Base-by-base conservation (phyloP, 53 echinoderm and acorn worm species). In the Pentamera pediparva region DNA sequence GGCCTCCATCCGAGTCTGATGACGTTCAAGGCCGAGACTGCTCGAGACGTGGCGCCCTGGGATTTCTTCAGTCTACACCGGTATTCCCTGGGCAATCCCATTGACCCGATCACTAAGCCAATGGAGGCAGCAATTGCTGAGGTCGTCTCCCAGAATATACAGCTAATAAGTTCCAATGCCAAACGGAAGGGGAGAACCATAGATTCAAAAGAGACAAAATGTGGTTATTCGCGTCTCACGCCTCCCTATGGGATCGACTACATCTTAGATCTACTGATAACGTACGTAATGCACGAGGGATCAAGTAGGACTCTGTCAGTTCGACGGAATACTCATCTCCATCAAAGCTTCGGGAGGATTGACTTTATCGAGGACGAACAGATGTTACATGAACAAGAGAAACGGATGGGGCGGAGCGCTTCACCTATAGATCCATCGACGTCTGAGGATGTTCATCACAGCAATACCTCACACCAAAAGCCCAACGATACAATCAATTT, bases 151-250 rank as follows among this genome's bases (percentile, higher is more conserved):
- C 85, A 96, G 57, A 82, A 88, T 40, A 91, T 96, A 91, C 70
- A 45, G 24, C 74, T 96, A 51, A 91, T 91, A 45, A 96, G 91
- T 73, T 59, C 81, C 40, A 96, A 96, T 61, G 85, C 90, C 2
- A 82, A 84, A 74, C 85, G 84, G 59, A 85, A 87, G n/a, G 96
- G 96, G 31, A 71, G 96, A 60, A 88, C 91, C 31, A 89, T 96
- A 65, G 91, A 96, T 56, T 91, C 83, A 78, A 90, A 96, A 69
- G 91, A 96, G 56, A 96, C 91, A 79, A 65, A 88, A 70, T 96
- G 91, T 41, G 96, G 96, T 8, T 96, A 96, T 59, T 47, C 90
- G 18, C 78, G 96, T 38, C 75, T 91, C 7, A 83, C 85, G 13
- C 96, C 96, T 2, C 88, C 78, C 9, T 87, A 55, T 27, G 96